Conservation (phyloP, 2,888 invertebrate species). For the Ochropleura leucogaster region DNA sequence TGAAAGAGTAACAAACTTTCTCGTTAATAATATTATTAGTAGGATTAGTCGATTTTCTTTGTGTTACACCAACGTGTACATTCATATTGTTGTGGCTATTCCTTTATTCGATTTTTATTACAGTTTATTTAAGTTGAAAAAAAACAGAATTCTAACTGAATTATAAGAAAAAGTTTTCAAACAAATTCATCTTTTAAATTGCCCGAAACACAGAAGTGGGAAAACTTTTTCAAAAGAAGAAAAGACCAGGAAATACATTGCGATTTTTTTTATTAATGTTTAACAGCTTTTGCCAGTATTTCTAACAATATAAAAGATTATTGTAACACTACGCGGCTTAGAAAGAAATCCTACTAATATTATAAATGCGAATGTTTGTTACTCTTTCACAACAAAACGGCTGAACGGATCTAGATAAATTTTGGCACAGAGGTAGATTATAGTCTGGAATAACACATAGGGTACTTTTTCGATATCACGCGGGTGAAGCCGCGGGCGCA, state of each 20-base stretch:
- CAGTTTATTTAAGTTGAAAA: background rate
- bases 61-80: background rate
- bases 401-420: too few species aligned
- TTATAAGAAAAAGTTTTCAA: constrained; percentile 13
- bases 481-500: too few species aligned
- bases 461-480: too few species aligned
- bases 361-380: too few species aligned
- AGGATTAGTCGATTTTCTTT: background rate
- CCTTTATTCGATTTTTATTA: background rate
- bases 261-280: too few species aligned
- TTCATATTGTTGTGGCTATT: background rate
- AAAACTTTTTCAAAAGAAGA: constrained; percentile 3
- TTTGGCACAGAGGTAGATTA: too few species aligned
- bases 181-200: constrained; percentile 30
- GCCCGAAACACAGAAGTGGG: background rate
- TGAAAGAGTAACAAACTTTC: too few species aligned
- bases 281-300: background rate
- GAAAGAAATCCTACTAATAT: background rate
- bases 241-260: background rate
- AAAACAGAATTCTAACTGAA: constrained; percentile 15
- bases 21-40: too few species aligned
- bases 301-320: background rate
- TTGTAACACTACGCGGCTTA: background rate
- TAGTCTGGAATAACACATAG: too few species aligned
- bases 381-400: too few species aligned